These are phyloP conservation scores for Otis tarda DNA, from an alignment of 2,113 vertebrate genomes.

Conservation along the genomic window DNA sequence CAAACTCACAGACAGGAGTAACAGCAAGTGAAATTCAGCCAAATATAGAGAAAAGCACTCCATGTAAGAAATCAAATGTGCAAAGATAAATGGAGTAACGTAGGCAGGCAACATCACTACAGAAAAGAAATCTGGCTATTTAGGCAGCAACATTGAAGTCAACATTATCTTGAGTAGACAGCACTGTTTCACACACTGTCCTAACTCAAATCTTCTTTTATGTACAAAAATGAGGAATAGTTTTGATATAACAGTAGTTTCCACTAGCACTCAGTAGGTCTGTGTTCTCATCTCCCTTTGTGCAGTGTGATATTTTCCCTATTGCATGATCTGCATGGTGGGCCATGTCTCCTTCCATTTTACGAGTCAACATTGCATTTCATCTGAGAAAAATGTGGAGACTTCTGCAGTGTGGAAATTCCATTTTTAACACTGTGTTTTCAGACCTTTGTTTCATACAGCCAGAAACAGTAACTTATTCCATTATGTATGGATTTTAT, in stretches of 20 bases:
- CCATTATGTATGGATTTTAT: background rate
- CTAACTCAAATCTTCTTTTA: background rate
- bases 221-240: background rate
- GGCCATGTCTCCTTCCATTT: background rate
- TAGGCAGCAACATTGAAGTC: background rate
- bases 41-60: background rate
- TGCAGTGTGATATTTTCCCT: background rate
- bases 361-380: accelerated
- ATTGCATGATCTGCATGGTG: background rate
- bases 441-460: background rate
- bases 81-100: background rate
- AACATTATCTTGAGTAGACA: background rate
- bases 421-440: background rate
- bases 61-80: background rate
- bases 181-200: background rate
- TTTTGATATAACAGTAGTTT: background rate
- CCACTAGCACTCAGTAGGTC: background rate
- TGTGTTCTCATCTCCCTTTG: accelerated
- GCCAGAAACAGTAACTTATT: background rate
- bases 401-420: background rate
- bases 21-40: background rate
- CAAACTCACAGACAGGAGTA: background rate
- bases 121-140: background rate
- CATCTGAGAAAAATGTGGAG: background rate
- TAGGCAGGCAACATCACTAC: background rate